Evolutionary conservation across 2,797 vertebrate genomes (phyloP).

Genomic region (Hephaestus fuliginosus): DNA sequence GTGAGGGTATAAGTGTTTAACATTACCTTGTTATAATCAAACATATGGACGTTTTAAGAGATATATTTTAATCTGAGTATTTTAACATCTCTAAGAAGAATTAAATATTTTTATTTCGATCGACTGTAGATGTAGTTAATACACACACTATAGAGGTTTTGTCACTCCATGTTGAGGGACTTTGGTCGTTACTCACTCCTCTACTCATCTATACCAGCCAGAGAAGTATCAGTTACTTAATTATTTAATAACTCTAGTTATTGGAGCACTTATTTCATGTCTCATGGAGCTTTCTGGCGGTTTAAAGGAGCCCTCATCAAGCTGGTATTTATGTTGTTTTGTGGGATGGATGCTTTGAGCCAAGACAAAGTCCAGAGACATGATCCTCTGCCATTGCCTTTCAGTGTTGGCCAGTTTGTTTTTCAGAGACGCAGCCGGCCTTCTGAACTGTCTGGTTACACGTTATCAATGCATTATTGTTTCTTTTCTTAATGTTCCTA

Average conservation of each 20-base stretch:
- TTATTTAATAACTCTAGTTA: slow-evolving; percentile 33
- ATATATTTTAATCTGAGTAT: neutral
- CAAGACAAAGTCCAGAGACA: slow-evolving; percentile 41
- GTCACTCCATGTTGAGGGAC: neutral
- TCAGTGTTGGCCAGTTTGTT: neutral
- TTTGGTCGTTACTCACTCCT: neutral
- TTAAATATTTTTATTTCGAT: too few relatives aligned
- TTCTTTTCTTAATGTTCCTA: slow-evolving; percentile 15
- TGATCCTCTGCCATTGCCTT: neutral
- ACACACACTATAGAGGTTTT: neutral
- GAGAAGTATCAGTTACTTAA: slow-evolving; percentile 28
- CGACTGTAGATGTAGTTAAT: too few relatives aligned
- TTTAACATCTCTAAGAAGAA: too few relatives aligned
- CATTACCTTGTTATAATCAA: neutral
- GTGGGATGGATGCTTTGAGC: slow-evolving; percentile 26
- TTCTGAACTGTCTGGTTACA: neutral
- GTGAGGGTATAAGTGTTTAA: neutral
- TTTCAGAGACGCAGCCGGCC: neutral
- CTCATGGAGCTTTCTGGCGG: slow-evolving; percentile 31
- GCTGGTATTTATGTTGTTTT: slow-evolving; percentile 36
- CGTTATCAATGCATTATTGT: neutral
- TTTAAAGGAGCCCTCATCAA: slow-evolving; percentile 31
- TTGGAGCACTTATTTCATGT: slow-evolving; percentile 41
- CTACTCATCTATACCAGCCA: slow-evolving; percentile 1
- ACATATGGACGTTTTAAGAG: neutral